Percentiles rank a stretch among this genome's conserved stretches.
Conservation (phyloP, 2,888 invertebrate genomes). For the Orthosia gracilis region DNA sequence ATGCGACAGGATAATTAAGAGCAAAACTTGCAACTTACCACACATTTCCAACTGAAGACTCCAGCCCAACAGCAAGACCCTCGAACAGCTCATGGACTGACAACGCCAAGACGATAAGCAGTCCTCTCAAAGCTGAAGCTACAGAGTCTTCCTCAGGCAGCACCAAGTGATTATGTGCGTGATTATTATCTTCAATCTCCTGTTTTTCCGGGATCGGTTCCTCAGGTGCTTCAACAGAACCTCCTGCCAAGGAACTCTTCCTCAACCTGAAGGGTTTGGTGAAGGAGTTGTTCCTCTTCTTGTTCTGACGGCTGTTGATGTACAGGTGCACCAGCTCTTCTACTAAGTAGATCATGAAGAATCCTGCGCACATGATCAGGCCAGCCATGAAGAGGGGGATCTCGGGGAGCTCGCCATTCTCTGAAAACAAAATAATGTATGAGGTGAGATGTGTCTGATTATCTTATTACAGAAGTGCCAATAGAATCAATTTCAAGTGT, state of each 20-base stretch:
- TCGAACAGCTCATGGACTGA: constrained; percentile 96
- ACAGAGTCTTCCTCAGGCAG: constrained; percentile 80
- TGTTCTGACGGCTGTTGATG: constrained; percentile 90
- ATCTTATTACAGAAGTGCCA: neutral
- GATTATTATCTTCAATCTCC: constrained; percentile 63
- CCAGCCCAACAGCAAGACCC: constrained; percentile 95
- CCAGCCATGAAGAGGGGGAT: constrained; percentile 93
- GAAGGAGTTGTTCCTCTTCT: constrained; percentile 76
- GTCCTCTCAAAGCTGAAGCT: constrained; percentile 92
- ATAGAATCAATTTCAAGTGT: too few relatives aligned
- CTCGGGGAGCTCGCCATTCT: constrained; percentile 86
- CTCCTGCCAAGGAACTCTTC: constrained; percentile 59
- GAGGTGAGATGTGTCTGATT: neutral
- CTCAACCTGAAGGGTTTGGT: constrained; percentile 83
- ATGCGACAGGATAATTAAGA: neutral
- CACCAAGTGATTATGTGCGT: constrained; percentile 80
- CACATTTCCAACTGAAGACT: constrained; percentile 90
- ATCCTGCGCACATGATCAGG: constrained; percentile 94
- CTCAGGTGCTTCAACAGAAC: constrained; percentile 15
- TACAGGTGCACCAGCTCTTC: constrained; percentile 95
- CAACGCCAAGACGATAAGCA: constrained; percentile 94
- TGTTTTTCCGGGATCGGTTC: constrained; percentile 62
- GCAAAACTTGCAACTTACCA: constrained; percentile 78
- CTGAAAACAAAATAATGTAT: constrained; percentile 65
- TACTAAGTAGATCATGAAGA: constrained; percentile 94